phyloP scores from a whole-genome alignment of 2,113 vertebrate species.

The Malurus elegans region DNA sequence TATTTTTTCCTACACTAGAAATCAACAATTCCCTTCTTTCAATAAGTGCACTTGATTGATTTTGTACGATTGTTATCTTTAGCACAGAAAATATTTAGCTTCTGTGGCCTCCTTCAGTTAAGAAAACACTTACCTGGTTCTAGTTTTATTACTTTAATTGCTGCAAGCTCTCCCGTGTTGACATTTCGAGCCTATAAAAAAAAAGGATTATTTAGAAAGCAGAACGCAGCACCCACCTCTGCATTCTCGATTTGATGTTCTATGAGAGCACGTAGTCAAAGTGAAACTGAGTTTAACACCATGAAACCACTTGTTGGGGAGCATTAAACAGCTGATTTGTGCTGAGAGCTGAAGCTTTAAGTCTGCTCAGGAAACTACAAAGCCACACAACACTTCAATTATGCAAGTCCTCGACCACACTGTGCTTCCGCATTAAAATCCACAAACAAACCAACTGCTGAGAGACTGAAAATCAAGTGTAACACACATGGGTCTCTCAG shows the following conservation, averaged over 20 bases:
- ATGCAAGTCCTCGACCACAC: rapidly evolving
- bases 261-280: background rate
- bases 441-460: background rate
- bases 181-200: conserved; percentile 89
- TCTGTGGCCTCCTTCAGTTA: background rate
- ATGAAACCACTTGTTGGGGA: background rate
- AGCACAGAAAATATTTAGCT: background rate
- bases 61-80: background rate
- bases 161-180: conserved; percentile 89
- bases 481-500: background rate
- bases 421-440: background rate
- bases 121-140: conserved; percentile 87
- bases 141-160: conserved; percentile 98
- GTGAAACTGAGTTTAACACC: background rate
- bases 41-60: background rate
- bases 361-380: background rate
- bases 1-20: background rate
- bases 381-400: background rate
- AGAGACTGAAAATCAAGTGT: background rate
- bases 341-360: background rate
- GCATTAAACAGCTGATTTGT: background rate
- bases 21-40: background rate
- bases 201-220: background rate
- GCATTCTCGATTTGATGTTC: background rate
- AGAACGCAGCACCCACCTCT: background rate